phyloP scores from a whole-genome alignment of 2,888 invertebrate species.

The Eurytoma adleriae region DNA sequence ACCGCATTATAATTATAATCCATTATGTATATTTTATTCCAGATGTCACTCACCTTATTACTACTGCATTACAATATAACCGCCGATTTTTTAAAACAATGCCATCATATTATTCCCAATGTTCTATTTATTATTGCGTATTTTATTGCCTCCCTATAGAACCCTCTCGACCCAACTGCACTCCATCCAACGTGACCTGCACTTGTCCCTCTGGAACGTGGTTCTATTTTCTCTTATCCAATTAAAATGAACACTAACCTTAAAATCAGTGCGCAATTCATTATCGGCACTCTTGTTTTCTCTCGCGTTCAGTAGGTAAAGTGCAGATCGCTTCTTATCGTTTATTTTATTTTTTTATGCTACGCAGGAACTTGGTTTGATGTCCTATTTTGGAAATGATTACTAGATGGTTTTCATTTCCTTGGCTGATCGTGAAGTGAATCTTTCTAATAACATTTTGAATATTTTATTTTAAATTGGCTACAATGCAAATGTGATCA shows the following conservation, averaged over 20 bases:
- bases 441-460: neutral
- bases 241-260: neutral
- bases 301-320: constrained; percentile 30
- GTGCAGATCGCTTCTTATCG: constrained; percentile 51
- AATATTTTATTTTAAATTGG: neutral
- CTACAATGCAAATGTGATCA: constrained; percentile 29
- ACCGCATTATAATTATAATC: constrained; percentile 71
- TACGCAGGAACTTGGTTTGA: constrained; percentile 45
- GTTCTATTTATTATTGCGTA: constrained; percentile 61
- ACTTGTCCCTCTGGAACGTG: constrained; percentile 43
- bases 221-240: constrained; percentile 25
- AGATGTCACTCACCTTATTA: constrained; percentile 72
- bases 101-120: constrained; percentile 61
- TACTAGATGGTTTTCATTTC: neutral
- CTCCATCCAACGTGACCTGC: constrained; percentile 49
- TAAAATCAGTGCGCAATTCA: too few species aligned
- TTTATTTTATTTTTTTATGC: constrained; percentile 30
- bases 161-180: constrained; percentile 24
- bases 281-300: too few species aligned
- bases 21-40: constrained; percentile 74
- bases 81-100: constrained; percentile 61
- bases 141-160: constrained; percentile 34
- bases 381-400: neutral
- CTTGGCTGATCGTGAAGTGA: neutral
- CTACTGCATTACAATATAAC: constrained; percentile 61